phyloP scores from a whole-genome alignment of 37 sponge, comb jelly and placozoan species.

The Oopsacas minuta region DNA sequence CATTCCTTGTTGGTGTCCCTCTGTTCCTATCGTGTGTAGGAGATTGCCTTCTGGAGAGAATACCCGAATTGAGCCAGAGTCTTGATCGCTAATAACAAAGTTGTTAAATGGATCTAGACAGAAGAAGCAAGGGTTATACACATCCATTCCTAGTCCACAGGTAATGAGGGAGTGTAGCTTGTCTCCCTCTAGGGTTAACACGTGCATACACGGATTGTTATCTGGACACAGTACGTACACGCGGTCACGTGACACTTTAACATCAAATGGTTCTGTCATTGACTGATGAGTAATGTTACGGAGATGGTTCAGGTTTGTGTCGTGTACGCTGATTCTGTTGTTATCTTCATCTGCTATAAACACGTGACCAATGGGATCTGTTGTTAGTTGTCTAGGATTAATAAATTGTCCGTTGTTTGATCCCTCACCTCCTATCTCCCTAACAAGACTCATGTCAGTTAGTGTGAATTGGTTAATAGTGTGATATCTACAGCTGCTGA shows the following conservation, averaged over 20 bases:
- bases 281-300: not conserved
- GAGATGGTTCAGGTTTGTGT: not conserved
- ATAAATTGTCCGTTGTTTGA: too few relatives aligned
- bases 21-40: not conserved
- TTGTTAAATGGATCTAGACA: not conserved
- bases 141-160: too few relatives aligned
- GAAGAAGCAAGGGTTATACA: not conserved
- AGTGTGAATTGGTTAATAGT: too few relatives aligned
- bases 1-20: not conserved
- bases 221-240: not conserved
- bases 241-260: not conserved
- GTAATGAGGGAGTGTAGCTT: not conserved
- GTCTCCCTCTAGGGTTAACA: not conserved
- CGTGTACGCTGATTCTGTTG: not conserved
- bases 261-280: not conserved
- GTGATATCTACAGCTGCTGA: too few relatives aligned
- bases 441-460: too few relatives aligned
- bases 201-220: not conserved
- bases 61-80: not conserved
- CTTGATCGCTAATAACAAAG: not conserved
- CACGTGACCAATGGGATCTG: too few relatives aligned
- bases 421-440: too few relatives aligned
- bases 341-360: not conserved
- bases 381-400: too few relatives aligned
- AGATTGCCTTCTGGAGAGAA: not conserved